Conservation (phyloP, 2,888 invertebrate species). For the Chironomus riparius region DNA sequence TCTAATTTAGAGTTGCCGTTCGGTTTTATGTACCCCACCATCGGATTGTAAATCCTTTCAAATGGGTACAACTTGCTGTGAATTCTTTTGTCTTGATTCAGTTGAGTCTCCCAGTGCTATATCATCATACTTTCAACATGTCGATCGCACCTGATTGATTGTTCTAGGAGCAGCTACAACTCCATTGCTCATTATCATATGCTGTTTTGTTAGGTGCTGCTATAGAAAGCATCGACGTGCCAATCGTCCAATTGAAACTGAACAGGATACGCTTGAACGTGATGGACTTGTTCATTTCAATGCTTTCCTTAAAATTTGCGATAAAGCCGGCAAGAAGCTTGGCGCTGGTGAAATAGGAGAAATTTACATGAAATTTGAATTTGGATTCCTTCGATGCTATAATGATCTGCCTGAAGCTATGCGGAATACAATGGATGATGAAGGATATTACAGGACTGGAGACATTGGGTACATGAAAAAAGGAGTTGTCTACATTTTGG, state of each 20-base stretch:
- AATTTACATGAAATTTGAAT: not conserved
- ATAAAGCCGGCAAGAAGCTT: not conserved
- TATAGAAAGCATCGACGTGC: not conserved
- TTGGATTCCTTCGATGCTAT: not conserved
- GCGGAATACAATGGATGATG: not conserved
- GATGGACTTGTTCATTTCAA: not conserved
- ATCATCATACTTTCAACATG: not conserved
- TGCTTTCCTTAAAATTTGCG: not conserved
- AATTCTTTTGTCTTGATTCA: slow-evolving; percentile 69
- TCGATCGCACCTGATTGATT: not conserved
- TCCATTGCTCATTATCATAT: not conserved
- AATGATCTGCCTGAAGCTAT: not conserved
- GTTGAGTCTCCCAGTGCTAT: not conserved
- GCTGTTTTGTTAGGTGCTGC: not conserved
- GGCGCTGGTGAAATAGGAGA: not conserved
- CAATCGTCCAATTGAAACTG: not conserved
- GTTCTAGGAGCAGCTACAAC: not conserved
- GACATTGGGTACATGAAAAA: not conserved
- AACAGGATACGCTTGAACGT: not conserved
- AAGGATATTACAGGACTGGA: not conserved
- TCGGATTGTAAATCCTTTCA: slow-evolving; percentile 80
- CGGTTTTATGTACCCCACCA: slow-evolving; percentile 70
- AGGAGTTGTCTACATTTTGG: not conserved
- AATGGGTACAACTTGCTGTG: slow-evolving; percentile 74
- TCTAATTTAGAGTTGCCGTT: slow-evolving; percentile 5